Evolutionary conservation across 2,113 vertebrate species (phyloP).

Genomic region (Fregetta grallaria): DNA sequence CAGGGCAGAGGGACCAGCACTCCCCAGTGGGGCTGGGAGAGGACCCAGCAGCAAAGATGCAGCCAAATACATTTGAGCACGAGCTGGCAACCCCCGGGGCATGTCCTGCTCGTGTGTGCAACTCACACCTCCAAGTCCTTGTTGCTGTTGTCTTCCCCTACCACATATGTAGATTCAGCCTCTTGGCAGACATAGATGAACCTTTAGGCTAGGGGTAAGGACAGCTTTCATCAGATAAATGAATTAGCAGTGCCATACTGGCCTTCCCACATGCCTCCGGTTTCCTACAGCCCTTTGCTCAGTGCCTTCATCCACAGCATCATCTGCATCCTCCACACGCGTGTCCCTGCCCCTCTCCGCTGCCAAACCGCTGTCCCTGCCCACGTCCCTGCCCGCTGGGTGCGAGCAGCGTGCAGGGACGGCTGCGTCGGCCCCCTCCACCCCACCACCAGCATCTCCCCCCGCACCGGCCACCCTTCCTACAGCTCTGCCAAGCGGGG

Average conservation of each 20-base stretch:
- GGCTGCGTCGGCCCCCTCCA: accelerated
- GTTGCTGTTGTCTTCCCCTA: neutral
- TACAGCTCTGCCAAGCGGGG: neutral
- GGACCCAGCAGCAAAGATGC: neutral
- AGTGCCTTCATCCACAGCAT: neutral
- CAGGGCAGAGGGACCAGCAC: neutral
- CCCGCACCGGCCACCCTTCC: neutral
- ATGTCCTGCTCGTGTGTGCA: accelerated
- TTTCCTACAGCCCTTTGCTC: neutral
- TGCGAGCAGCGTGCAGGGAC: accelerated
- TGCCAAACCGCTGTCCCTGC: neutral
- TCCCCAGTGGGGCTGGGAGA: neutral
- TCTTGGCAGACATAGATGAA: neutral
- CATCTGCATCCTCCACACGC: neutral
- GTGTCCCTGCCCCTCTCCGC: neutral
- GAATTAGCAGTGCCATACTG: accelerated
- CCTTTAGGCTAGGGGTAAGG: neutral
- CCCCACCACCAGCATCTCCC: neutral
- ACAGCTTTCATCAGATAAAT: neutral
- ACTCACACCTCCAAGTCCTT: neutral
- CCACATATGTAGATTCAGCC: accelerated
- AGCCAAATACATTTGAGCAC: neutral
- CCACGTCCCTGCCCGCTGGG: accelerated
- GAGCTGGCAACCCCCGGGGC: accelerated
- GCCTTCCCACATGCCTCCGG: accelerated